Conservation (phyloP, 1,140 invertebrate species). For the Ruditapes philippinarum region DNA sequence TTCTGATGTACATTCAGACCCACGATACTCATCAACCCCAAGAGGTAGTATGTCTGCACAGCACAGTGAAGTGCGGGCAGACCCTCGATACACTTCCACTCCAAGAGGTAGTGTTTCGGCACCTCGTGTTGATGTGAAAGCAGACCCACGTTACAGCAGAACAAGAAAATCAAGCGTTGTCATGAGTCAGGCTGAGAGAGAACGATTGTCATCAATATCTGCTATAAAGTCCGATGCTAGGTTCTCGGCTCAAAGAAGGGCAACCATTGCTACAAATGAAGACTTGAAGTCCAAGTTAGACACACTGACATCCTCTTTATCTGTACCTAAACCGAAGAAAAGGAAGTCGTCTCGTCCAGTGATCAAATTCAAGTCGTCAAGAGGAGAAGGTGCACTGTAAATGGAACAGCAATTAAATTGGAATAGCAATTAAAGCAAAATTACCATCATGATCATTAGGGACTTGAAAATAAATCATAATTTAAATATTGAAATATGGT, state of each 20-base stretch:
- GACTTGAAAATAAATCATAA: no score
- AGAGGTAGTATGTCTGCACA: not conserved
- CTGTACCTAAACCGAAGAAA: conserved; percentile 6
- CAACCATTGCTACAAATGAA: conserved; percentile 35
- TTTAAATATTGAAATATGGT: no score
- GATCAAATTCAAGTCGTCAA: conserved; percentile 53
- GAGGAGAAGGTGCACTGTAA: conserved; percentile 17
- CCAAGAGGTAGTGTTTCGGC: conserved; percentile 26
- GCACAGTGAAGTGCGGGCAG: not conserved
- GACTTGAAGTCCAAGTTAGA: conserved; percentile 52
- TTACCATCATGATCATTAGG: no score
- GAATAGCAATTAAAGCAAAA: no score
- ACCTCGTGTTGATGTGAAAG: not conserved
- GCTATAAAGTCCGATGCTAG: not conserved
- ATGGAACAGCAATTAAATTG: not conserved
- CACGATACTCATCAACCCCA: conserved; percentile 1
- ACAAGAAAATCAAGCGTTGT: not conserved
- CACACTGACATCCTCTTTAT: not conserved
- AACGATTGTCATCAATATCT: not conserved
- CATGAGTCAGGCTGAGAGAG: not conserved
- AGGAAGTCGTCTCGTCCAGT: conserved; percentile 25
- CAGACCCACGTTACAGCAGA: not conserved
- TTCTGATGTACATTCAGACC: conserved; percentile 8
- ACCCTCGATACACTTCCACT: not conserved
- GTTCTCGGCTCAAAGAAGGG: conserved; percentile 10